Evolutionary conservation across 2,113 vertebrate species (phyloP).

Genomic region (Antechinus flavipes): DNA sequence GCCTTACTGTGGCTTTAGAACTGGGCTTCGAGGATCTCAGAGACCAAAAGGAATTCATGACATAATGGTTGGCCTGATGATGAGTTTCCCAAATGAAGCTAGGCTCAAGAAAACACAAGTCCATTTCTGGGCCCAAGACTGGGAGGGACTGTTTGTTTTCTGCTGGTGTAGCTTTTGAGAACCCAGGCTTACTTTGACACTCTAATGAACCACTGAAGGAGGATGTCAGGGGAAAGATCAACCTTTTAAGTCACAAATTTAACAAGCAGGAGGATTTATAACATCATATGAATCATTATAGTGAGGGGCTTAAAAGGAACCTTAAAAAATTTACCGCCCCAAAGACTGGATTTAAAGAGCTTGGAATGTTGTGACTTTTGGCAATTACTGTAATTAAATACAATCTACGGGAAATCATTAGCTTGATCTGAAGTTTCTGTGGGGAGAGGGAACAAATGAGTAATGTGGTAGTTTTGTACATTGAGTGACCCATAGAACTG

Average conservation of each 20-base stretch:
- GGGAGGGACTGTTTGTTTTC: not conserved
- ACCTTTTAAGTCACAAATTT: not conserved
- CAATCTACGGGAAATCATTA: constrained; percentile 47
- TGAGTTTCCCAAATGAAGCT: not conserved
- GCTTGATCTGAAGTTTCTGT: constrained; percentile 53
- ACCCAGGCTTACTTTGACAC: not conserved
- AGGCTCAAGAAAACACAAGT: not conserved
- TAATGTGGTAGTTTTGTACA: constrained; percentile 44
- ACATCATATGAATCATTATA: constrained; percentile 51
- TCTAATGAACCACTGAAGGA: not conserved
- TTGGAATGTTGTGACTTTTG: constrained; percentile 42
- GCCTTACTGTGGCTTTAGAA: not conserved
- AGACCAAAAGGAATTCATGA: not conserved
- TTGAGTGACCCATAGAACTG: constrained; percentile 53
- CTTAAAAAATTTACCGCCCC: constrained; percentile 26
- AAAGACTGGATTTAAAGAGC: not conserved
- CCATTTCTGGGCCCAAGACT: not conserved
- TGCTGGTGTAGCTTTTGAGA: not conserved
- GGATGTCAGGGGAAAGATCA: not conserved
- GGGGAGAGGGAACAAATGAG: constrained; percentile 65
- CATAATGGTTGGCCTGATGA: not conserved
- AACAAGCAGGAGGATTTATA: not conserved
- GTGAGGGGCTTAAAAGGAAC: not conserved
- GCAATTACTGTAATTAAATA: constrained; percentile 47
- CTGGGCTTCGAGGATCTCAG: not conserved